These are phyloP conservation scores for Pipistrellus nathusii DNA, from an alignment of 2,797 vertebrate species.

Conservation along the genomic window DNA sequence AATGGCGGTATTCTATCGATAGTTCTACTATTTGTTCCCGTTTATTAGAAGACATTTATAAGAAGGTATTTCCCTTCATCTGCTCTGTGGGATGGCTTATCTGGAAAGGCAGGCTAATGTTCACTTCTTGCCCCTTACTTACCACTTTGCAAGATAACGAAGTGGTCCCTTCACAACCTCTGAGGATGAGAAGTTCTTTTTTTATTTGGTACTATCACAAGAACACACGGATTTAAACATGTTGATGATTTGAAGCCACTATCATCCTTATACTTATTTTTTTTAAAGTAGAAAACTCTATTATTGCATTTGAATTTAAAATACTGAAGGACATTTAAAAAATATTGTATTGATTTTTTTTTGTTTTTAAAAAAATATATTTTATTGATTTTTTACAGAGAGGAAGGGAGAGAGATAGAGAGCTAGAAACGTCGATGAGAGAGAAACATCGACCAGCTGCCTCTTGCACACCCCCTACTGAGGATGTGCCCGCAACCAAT, in stretches of 20 bases:
- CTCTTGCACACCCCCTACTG: too few relatives aligned
- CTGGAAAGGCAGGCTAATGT: not conserved
- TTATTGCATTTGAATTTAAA: too few relatives aligned
- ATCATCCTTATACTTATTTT: not conserved
- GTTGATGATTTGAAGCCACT: not conserved
- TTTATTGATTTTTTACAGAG: too few relatives aligned
- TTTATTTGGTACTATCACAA: not conserved
- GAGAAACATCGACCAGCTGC: too few relatives aligned
- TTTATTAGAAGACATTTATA: slow-evolving; percentile 7
- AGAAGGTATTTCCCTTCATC: not conserved
- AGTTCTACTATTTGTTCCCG: not conserved
- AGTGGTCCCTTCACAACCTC: not conserved
- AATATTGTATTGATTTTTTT: too few relatives aligned
- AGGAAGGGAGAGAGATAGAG: too few relatives aligned
- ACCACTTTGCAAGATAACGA: not conserved
- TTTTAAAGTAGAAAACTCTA: too few relatives aligned
- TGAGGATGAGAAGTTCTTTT: slow-evolving; percentile 6
- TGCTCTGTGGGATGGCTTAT: not conserved
- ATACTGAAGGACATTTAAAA: too few relatives aligned
- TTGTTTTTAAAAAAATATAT: too few relatives aligned
- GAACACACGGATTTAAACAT: not conserved
- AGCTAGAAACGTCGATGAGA: too few relatives aligned
- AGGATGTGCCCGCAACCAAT: too few relatives aligned
- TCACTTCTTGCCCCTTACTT: not conserved
- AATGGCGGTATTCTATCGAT: not conserved